Base-by-base conservation (phyloP, 2,888 invertebrate species). In the Autographa gamma region DNA sequence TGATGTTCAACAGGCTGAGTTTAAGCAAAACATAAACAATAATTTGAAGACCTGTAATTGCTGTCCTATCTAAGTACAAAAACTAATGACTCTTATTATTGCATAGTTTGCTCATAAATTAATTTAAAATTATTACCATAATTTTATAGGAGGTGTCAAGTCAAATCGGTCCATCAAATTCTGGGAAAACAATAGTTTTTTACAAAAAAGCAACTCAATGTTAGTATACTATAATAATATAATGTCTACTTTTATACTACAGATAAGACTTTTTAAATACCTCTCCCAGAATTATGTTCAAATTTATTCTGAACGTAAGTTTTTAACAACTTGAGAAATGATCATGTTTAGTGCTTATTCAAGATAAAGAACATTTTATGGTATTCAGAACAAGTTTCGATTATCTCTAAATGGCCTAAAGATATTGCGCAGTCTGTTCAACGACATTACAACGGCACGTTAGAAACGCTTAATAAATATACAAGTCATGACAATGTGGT, bases 401-500 rank as follows among this genome's bases (percentile, higher is more conserved):
- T 83, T 88, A 84, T 81, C 84, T 86, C 72, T 78, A 83, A 86
- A 80, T 78, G 73, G 72, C 65, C 61, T 62, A 83, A 79, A 82
- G 82, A 85, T 86, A 85, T 77, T 82, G 74, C 72, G 61, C 83
- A 84, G 85, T 74, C 76, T 77, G 79, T 82, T 77, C 71, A 73
- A 60, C 68, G 72, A 80, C 72, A 86, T 85, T 86, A 76, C 77
- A 77, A 79, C 79, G 83, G 78, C 82, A 83, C 70, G 80, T 87
- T 88, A 86, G 85, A 84, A 85, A 86, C 83, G 80, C 80, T 76
- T 79, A 85, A 86, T 88, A 88, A 87, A 86, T 79, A 81, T 73
- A 75, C 70, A 64, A 80, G 80, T 73, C 80, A 84, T 83, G 81
- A 85, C 84, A 84, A 85, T 86, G 76, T 83, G 82, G 81, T 81